Evolutionary conservation across 2,888 invertebrate genomes (phyloP), one percentile per base, ranked within the genome.

Genomic region (Apeira syringaria): DNA sequence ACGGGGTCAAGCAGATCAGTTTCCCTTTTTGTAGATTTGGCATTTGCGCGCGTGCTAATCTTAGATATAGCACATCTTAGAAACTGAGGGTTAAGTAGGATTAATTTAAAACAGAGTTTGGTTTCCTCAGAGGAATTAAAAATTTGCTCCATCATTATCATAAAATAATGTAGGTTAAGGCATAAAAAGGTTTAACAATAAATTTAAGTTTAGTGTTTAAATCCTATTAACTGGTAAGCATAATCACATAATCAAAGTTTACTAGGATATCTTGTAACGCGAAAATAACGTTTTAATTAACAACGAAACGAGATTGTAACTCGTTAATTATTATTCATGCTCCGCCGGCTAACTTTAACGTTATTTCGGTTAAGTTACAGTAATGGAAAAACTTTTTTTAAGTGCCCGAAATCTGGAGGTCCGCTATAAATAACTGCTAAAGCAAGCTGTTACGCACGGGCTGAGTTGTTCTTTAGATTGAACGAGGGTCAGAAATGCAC

Each of bases 391-490:
- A 86, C 71, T 87, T 87, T 82, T 74, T 83, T 76, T 74, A 80
- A 78, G 78, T 77, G 74, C 74, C 61, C 53, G 13, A 78, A 84
- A 85, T 85, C 81, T 80, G 69, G 71, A 72, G 69, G 72, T 68
- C 68, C 71, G 62, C 68, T 74, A 83, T 88, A 89, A 89, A 88
- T 88, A 87, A 79, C 82, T 82, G 85, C 78, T 74, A 74, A 68
- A 61, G 75, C 85, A 84, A 85, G 84, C 84, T 88, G 88, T 85
- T 88, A 80, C 87, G 89, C 88, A 86, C 86, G 86, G 66, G 57
- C 71, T 67, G 67, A 68, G 63, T 61, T 64, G 64, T 72, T 64
- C 58, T 62, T 72, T 49, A 67, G 73, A 73, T 74, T 68, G 72
- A 68, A 69, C 63, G 73, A 74, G 74, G 84, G 84, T 80, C 80